Percentiles rank a stretch among this genome's conserved stretches.
These are phyloP conservation scores for Montipora sp. DNA, from an alignment of 64 coral and sea anemone genomes.

Conservation along the genomic window DNA sequence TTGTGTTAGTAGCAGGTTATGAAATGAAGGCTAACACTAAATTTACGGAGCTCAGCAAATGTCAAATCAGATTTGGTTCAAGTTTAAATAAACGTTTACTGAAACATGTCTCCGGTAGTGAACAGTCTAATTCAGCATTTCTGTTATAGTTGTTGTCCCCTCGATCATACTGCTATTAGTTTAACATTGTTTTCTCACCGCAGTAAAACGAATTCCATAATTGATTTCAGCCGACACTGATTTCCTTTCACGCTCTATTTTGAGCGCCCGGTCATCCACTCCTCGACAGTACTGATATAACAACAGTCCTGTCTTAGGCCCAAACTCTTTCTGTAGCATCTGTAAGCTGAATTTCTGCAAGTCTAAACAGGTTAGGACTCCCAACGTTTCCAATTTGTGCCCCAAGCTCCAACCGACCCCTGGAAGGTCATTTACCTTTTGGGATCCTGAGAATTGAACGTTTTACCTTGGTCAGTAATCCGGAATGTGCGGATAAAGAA, in stretches of 20 bases:
- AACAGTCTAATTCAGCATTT: no score
- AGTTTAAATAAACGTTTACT: not conserved
- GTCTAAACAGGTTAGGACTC: conserved; percentile 76
- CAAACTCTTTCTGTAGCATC: conserved; percentile 81
- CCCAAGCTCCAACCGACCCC: conserved; percentile 86
- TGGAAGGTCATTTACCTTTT: conserved; percentile 89
- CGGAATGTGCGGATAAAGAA: no score
- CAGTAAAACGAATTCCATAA: conserved; percentile 92
- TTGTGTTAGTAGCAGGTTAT: no score
- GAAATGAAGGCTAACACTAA: no score
- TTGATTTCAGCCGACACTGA: conserved; percentile 99
- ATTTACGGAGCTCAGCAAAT: no score
- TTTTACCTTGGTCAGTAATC: no score
- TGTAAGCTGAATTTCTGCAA: conserved; percentile 78
- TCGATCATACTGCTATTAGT: not conserved
- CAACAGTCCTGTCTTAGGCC: conserved; percentile 81
- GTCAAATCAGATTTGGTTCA: no score
- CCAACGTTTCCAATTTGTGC: conserved; percentile 71
- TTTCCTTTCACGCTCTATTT: conserved; percentile 82
- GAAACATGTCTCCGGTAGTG: no score
- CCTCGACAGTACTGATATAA: conserved; percentile 85
- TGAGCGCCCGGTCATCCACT: conserved; percentile 77
- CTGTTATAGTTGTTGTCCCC: not conserved
- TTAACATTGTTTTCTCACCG: conserved; percentile 37
- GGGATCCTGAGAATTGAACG: conserved; percentile 30